Evolutionary conservation across 2,888 invertebrate genomes (phyloP), one percentile per base, ranked within the genome.

Genomic region (Lithophane semibrunnea): DNA sequence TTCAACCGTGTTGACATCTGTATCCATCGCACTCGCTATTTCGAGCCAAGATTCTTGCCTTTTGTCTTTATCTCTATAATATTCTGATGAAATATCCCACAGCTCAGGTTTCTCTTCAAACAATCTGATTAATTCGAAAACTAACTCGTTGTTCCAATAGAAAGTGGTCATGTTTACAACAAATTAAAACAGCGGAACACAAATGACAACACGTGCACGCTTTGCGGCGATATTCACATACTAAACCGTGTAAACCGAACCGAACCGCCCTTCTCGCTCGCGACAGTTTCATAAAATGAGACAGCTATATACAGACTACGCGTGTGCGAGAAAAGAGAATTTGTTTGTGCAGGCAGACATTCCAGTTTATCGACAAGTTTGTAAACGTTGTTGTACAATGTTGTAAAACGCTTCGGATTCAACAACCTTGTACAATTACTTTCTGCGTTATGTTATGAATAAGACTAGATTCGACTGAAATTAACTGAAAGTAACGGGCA

Each of bases 341-440:
- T 44, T 74, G 60, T 66, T 37, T 44, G 47, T 73, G 47, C 16
- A 47, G 42, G n/a, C 52, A 56, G n/a, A 29, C 47, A 61, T 81
- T 56, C 63, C 63, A 44, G 80, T 73, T 73, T 73, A 81, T 68
- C 56, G 82, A 82, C 67, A 74, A 64, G 82, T 78, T 81, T 68
- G n/a, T 75, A 82, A 79, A 79, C 67, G 37, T 66, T 74, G 63
- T 74, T 74, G 63, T 52, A 69, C 29, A 67, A 70, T 56, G 60
- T 64, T 80, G 52, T 24, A 37, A 44, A 65, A 77, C 58, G 29
- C 60, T 21, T 52, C 13, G 60, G 29, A 75, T 29, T 73, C 54
- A 21, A 52, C 42, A 69, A 49, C 3, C 24, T 24, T 67, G 29
- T 49, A 29, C n/a, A 21, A 18, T 24, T 72, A 49, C 16, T n/a